Percentiles rank a stretch among this genome's conserved stretches.
Conservation (phyloP, 2,888 invertebrate species). For the Miltochrista miniata region DNA sequence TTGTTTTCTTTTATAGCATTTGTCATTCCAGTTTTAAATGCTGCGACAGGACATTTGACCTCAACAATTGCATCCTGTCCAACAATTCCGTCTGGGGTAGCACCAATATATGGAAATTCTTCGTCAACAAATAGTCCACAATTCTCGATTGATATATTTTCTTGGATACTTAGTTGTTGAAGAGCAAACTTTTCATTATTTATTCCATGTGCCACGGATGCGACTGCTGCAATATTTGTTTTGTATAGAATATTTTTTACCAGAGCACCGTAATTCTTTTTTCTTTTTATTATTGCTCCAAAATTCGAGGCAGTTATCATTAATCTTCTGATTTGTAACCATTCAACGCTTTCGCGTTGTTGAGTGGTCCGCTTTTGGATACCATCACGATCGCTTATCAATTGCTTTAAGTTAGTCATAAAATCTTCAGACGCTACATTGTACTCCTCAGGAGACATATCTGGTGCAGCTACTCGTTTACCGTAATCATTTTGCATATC, state of each 20-base stretch:
- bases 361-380: not conserved
- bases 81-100: not conserved
- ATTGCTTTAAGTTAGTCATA: too few relatives aligned
- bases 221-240: not conserved
- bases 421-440: not conserved
- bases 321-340: not conserved
- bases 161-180: not conserved
- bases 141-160: not conserved
- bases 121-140: constrained; percentile 3
- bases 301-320: not conserved
- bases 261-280: too few relatives aligned
- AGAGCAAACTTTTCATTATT: constrained; percentile 1
- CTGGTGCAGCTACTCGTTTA: not conserved
- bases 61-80: not conserved
- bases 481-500: not conserved
- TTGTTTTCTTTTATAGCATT: not conserved
- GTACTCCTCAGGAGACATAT: not conserved
- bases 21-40: not conserved
- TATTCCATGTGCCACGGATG: constrained; percentile 3
- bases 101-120: not conserved
- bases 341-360: not conserved
- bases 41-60: not conserved
- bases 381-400: too few relatives aligned
- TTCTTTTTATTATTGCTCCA: not conserved
- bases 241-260: not conserved